Evolutionary conservation across 2,888 invertebrate species (phyloP), one percentile per base, ranked within the genome.

Genomic region (Pyralis farinalis): DNA sequence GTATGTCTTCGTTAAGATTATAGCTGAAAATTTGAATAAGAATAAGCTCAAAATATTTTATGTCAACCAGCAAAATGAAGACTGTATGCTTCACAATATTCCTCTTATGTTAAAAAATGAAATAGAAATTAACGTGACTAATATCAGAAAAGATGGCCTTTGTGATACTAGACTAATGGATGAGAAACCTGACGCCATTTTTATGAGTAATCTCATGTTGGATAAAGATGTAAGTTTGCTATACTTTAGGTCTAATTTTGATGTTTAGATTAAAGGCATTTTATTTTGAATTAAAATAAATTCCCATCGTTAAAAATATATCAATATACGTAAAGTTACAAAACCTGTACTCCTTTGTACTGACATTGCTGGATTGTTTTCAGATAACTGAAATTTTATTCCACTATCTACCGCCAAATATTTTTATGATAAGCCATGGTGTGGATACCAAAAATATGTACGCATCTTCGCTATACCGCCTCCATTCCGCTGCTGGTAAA

Each of bases 401-500:
- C 29, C 43, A 45, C 21, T 30, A 37, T 25, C 22, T 50, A 27
- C 86, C 90, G 28, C 71, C 73, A 1, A 62, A 75, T 25, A 59
- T 68, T 0, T 65, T 77, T 10, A 66, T 82, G 28, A 74, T 81
- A 11, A 60, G 91, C 9, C 76, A 91, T 28, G 82, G 91, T 27
- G 45, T 78, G 32, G 77, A 78, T 34, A 37, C 46, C 1, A 37
- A 38, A 6, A 40, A 41, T 3, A n/a, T 41, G 4, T 49, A 42
- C 34, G 47, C 51, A 7, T 31, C 39, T 0, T 27, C 43, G 3
- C 42, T 51, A 22, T 53, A 53, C 25, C 43, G 36, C 5, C 25
- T 40, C 7, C 42, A 56, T 8, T 37, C 46, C 27, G 22, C 37
- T 7, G 37, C 42, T 9, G 49, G 52, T 28, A 43, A 34, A 21